Evolutionary conservation across 2,797 vertebrate species (phyloP), one percentile per base, ranked within the genome.

Genomic region (Acridotheres tristis): DNA sequence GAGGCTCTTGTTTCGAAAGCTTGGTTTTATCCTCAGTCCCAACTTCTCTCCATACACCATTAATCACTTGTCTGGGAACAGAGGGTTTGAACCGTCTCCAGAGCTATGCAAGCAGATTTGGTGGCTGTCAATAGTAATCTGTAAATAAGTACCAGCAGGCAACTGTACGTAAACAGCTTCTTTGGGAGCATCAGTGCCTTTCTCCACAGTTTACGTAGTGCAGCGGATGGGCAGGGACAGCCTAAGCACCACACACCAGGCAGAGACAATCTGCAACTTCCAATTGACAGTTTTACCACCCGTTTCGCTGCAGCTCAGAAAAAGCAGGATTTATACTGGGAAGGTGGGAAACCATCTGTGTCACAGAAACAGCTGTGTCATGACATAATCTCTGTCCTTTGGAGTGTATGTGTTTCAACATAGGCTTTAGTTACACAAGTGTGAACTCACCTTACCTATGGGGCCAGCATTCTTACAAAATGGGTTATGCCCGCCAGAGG

Each of bases 1-100:
- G 92, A 94, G 90, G 88, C 72, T 89, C 94, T 96, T 96, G 91
- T 96, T 97, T 93, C 86, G 94, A 97, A 97, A 96, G 94, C 95
- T 57, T 43, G 2, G 61, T 90, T 91, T 90, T 57, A 78, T 86
- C 83, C 83, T 75, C 53, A 34, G 55, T 69, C 68, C 58, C 84
- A 80, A 45, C 42, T 94, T 93, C 77, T 87, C 88, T 90, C 87
- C 66, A 27, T 61, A 20, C 55, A 47, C 89, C 88, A 72, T 95
- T 97, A 96, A 97, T 89, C 96, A 91, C 38, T 11, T 65, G 68
- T 71, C 88, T 91, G 71, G 92, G 42, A 78, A 85, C 77, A 55
- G 77, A 92, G 93, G 86, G 80, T 94, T 92, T 73, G 90, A 92
- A 85, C 89, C 1, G 50, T 90, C 90, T 96, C 94, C 59, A 92